Base-by-base conservation (phyloP, 2,888 invertebrate genomes). In the Tetrapedia diversipes region DNA sequence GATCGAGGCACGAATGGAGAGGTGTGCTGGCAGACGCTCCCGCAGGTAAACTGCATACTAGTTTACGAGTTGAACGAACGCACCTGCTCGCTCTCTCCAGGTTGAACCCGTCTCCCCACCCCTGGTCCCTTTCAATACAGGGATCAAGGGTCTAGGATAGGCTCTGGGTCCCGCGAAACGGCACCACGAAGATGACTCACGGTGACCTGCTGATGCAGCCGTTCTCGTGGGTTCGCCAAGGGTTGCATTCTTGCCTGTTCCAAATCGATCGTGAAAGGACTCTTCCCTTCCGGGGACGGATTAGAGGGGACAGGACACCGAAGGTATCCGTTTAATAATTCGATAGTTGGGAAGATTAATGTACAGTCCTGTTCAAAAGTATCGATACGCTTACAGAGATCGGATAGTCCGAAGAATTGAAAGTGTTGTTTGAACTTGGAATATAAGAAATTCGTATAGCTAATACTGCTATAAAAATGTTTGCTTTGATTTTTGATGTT, bases 41-140 rank as follows among this genome's bases (percentile, higher is more conserved):
- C 65, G 54, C 53, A 72, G 80, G 75, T 79, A 80, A 79, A 80
- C 70, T 72, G 66, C 53, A 65, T 47, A 45, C 41, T 54, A 41
- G 41, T 43, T n/a, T 37, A n/a, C 51, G 69, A 24, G 79, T 75
- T 75, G 72, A 75, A 78, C 74, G 74, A 71, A 80, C 80, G 72
- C 72, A 79, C 72, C 75, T 79, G 75, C 75, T 63, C 54, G 61
- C 67, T 63, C 75, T 63, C 75, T 72, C 47, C 63, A 69, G 67
- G 79, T 75, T 57, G 54, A 56, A 59, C 49, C 66, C 41, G 49
- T 43, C 65, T n/a, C 66, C 45, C n/a, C 49, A 2, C 16, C 22
- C n/a, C 16, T n/a, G 4, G 2, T 10, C n/a, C 19, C 14, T 22
- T 61, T 57, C 59, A 49, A 66, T 66, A 45, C 37, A 2, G 49